phyloP scores from a whole-genome alignment of 2,113 vertebrate genomes.

The Puffinus mauretanicus region DNA sequence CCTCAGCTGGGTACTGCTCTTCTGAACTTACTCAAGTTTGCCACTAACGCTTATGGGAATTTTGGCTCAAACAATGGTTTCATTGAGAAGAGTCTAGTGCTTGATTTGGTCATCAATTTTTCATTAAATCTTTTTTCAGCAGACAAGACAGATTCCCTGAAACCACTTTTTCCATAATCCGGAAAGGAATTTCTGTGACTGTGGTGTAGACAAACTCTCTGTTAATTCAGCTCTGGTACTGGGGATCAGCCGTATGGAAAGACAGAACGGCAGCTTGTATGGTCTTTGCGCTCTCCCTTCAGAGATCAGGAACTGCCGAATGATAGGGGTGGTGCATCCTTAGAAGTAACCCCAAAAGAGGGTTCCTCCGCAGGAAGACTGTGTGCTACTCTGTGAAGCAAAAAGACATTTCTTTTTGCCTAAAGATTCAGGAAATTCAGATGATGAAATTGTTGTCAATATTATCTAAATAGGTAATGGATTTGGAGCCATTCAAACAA shows the following conservation, averaged over 20 bases:
- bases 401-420: neutral
- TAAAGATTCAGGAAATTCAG: neutral
- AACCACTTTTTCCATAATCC: slow-evolving; percentile 28
- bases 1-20: neutral
- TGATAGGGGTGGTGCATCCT: neutral
- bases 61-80: neutral
- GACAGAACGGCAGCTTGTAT: neutral
- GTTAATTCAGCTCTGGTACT: neutral
- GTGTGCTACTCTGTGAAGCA: neutral
- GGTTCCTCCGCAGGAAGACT: neutral
- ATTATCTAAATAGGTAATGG: neutral
- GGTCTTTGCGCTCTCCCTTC: neutral
- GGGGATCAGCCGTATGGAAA: neutral
- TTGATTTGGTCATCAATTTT: neutral
- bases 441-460: neutral
- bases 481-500: neutral
- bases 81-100: neutral
- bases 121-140: slow-evolving; percentile 20
- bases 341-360: neutral
- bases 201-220: neutral
- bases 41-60: neutral
- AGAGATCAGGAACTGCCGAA: neutral
- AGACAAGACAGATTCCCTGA: slow-evolving; percentile 1
- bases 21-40: neutral
- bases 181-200: slow-evolving; percentile 1